Evolutionary conservation across 1,140 invertebrate genomes (phyloP).

Genomic region (Cotesia typhae): DNA sequence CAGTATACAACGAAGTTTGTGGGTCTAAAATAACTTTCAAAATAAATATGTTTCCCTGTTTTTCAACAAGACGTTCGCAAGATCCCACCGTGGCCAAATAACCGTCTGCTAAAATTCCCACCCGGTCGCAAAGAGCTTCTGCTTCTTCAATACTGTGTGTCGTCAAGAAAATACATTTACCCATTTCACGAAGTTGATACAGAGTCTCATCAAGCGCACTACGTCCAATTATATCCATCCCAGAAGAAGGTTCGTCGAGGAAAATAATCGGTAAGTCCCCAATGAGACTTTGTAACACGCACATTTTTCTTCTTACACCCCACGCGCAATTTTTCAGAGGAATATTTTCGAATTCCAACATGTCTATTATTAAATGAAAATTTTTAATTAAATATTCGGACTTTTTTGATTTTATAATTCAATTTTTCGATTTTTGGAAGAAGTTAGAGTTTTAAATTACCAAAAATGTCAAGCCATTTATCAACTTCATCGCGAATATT

Average conservation of each 20-base stretch:
- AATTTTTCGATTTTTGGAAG: conserved; percentile 54
- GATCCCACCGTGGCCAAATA: conserved; percentile 68
- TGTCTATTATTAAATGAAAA: conserved; percentile 34
- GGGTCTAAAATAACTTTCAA: conserved; percentile 62
- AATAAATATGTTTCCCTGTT: conserved; percentile 75
- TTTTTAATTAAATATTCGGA: background rate
- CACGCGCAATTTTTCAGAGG: conserved; percentile 44
- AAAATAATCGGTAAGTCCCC: conserved; percentile 91
- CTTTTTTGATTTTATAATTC: background rate
- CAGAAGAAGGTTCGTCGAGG: conserved; percentile 85
- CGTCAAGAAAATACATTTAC: conserved; percentile 59
- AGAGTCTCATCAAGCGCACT: conserved; percentile 67
- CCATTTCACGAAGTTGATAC: conserved; percentile 54
- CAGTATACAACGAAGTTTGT: conserved; percentile 12
- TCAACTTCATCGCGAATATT: conserved; percentile 66
- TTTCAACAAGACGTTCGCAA: conserved; percentile 69
- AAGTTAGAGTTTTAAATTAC: conserved; percentile 52
- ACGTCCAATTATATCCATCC: conserved; percentile 69
- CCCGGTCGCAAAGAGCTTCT: conserved; percentile 69
- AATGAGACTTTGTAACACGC: conserved; percentile 65
- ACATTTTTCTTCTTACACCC: conserved; percentile 43
- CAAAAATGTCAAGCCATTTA: conserved; percentile 68
- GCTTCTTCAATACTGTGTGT: conserved; percentile 71
- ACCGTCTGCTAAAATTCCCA: conserved; percentile 72
- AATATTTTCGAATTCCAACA: conserved; percentile 46